phyloP scores from a whole-genome alignment of 2,797 vertebrate genomes.

The Neopelma chrysocephalum region DNA sequence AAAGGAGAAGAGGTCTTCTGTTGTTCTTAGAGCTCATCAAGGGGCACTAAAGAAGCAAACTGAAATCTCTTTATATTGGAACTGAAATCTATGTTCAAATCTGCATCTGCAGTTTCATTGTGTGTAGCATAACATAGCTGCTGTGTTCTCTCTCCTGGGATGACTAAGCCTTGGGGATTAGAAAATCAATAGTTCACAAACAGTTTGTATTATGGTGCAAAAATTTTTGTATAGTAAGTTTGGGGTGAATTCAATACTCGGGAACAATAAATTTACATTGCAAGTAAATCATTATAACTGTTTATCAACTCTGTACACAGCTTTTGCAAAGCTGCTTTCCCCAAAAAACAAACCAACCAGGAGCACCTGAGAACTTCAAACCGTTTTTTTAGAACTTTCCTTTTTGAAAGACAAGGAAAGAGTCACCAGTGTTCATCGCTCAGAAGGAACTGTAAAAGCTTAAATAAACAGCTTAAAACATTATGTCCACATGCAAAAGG shows the following conservation, averaged over 20 bases:
- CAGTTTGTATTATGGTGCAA: not conserved
- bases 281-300: not conserved
- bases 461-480: not conserved
- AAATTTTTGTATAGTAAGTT: not conserved
- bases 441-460: not conserved
- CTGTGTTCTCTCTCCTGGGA: not conserved
- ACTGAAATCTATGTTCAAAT: not conserved
- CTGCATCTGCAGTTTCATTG: not conserved
- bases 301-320: not conserved
- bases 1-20: slow-evolving; percentile 1
- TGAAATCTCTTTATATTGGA: not conserved
- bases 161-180: not conserved
- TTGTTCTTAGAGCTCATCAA: not conserved
- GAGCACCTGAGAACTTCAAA: not conserved
- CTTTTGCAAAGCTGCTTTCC: not conserved
- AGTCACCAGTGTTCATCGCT: not conserved
- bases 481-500: not conserved
- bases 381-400: not conserved
- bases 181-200: not conserved
- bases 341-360: not conserved
- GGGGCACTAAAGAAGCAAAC: not conserved
- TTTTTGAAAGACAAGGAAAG: not conserved
- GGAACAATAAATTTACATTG: not conserved
- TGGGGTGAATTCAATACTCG: not conserved
- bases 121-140: not conserved